Evolutionary conservation across 2,888 invertebrate genomes (phyloP).

Genomic region (Chrysina gloriosa): DNA sequence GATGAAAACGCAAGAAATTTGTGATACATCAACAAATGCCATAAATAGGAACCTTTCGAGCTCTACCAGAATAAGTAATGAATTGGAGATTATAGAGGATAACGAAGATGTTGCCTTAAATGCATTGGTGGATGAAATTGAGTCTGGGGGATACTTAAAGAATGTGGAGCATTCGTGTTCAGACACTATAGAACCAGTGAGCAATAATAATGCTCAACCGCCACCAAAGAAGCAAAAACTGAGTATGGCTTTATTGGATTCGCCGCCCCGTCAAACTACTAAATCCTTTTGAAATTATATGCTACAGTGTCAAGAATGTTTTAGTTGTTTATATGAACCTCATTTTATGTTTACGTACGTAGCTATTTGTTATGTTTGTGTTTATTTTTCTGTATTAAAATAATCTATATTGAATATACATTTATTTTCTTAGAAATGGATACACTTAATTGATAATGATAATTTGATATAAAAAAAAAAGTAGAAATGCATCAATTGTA

Average conservation of each 20-base stretch:
- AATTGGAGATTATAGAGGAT: background rate
- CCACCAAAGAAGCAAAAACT: conserved; percentile 30
- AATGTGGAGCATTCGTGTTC: background rate
- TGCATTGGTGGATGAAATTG: conserved; percentile 37
- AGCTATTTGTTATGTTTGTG: background rate
- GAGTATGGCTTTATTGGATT: conserved; percentile 19
- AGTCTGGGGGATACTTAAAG: conserved; percentile 29
- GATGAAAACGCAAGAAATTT: too few species aligned
- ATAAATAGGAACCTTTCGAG: too few species aligned
- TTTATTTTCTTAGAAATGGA: background rate
- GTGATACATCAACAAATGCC: too few species aligned
- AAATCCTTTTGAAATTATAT: too few species aligned
- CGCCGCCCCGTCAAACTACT: conserved; percentile 32
- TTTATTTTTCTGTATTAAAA: background rate
- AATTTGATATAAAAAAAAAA: too few species aligned
- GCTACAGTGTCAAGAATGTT: too few species aligned
- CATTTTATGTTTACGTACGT: background rate
- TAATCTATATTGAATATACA: background rate
- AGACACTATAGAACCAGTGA: background rate
- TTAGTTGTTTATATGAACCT: too few species aligned
- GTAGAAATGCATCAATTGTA: too few species aligned
- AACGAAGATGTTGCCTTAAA: conserved; percentile 2
- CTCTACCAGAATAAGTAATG: too few species aligned
- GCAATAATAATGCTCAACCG: conserved; percentile 19
- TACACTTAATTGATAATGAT: too few species aligned